Base-by-base conservation (phyloP, 2,113 vertebrate genomes). In the Sardina pilchardus region DNA sequence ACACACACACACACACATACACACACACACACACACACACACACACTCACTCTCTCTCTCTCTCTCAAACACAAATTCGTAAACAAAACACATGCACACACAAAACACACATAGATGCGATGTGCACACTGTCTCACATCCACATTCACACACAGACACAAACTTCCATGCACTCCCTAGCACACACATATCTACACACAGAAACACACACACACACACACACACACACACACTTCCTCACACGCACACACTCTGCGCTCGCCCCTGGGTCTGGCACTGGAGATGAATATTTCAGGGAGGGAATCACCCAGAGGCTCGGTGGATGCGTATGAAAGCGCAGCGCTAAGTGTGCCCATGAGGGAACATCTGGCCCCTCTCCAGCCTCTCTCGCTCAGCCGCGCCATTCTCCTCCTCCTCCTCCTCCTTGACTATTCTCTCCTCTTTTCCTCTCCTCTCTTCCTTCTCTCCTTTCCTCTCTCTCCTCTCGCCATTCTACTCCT, bases 271-370 rank as follows among this genome's bases (percentile, higher is more conserved):
- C 84, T 42, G 56, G 84, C 83, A 83, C 84, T 83, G 84, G 84
- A 84, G 86, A 90, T 91, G 86, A 90, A 91, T 91, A 91, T 91
- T 91, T 91, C 86, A 91, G 85, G 45, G 30, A 30, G 81, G 84
- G 82, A 85, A 90, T 87, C 84, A 88, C 86, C 88, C 82, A 44
- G 50, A 2, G 82, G 84, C 82, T 81, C 59, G 63, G 86, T 85
- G 89, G 86, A 87, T 89, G 87, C 82, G 88, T 88, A 88, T 90
- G 86, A 91, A 88, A 89, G 85, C 81, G 50, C 85, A 80, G 84
- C 71, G 39, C 63, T 85, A 91, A 91, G 83, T 87, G 86, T 85
- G 83, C 87, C 86, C 89, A 50, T 82, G 87, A 85, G 90, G 88
- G 86, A 87, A 87, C 88, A 86, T 88, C 82, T 91, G 89, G 90